phyloP scores from a whole-genome alignment of 2,888 invertebrate genomes.

The Meandrusa payeni region DNA sequence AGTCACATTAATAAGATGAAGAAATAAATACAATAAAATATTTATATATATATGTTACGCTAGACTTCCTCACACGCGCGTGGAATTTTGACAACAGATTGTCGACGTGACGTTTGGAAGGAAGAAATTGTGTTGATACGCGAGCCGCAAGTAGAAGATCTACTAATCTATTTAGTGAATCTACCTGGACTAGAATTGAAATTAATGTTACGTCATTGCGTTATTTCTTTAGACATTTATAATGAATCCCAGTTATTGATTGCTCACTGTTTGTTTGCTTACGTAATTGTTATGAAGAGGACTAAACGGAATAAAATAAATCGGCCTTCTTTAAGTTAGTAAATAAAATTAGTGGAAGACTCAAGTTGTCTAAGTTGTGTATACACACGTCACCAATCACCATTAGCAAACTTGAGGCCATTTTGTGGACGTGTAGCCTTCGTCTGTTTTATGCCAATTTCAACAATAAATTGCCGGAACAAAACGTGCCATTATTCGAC shows the following conservation, averaged over 20 bases:
- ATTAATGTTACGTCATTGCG: conserved; percentile 7
- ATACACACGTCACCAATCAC: no score
- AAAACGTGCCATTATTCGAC: conserved; percentile 31
- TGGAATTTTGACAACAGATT: conserved; percentile 31
- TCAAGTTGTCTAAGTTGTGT: no score
- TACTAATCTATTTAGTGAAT: conserved; percentile 4
- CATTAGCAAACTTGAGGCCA: not conserved
- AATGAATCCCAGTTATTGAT: no score
- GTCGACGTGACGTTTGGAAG: conserved; percentile 42
- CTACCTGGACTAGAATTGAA: conserved; percentile 7
- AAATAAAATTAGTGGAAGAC: no score
- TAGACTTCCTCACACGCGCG: conserved; percentile 36
- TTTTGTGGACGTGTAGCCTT: conserved; percentile 37
- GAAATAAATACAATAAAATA: no score
- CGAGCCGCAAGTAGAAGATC: conserved; percentile 11
- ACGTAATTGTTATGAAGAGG: no score
- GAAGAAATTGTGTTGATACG: conserved; percentile 32
- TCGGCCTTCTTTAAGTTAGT: no score
- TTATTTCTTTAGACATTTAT: no score
- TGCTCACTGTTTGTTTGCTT: no score
- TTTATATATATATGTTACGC: no score
- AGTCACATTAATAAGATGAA: no score
- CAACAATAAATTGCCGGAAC: conserved; percentile 45
- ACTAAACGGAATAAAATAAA: no score
- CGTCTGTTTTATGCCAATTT: conserved; percentile 39